Evolutionary conservation across 2,888 invertebrate genomes (phyloP), one percentile per base, ranked within the genome.

Genomic region (Morpho deidamia): DNA sequence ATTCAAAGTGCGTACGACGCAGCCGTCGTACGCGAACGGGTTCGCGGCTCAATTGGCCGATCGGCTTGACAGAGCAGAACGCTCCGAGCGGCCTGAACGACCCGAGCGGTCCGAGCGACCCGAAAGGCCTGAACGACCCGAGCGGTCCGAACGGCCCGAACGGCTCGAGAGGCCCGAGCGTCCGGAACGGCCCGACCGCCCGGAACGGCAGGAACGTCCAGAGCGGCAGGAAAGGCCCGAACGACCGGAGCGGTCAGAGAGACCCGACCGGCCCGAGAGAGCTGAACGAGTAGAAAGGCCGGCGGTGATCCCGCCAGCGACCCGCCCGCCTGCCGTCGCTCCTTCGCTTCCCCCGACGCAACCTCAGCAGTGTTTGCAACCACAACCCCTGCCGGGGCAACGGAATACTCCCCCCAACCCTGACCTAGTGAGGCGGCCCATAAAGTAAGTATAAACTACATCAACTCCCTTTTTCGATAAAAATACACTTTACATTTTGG

Each of bases 351-450:
- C 82, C 66, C 72, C 62, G 60, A 72, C 68, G 59, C 78, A 69
- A 68, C 74, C 64, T 63, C 81, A 69, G 60, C 78, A 70, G 65
- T 75, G 63, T 66, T 74, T 72, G 65, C 88, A 82, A 71, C 77
- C 76, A 53, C 78, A 82, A 61, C 83, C 79, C 63, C 83, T 82
- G 69, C 87, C 83, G 69, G 88, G 87, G 63, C 83, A 80, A 64
- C 79, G 83, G 71, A 23, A 23, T 23, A 81, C 87, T 68, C 83
- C 87, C 63, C 84, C 89, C 70, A 92, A 91, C 74, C 91, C 92
- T 66, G 95, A 95, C 76, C 92, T 95, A 71, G 91, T 93, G 81
- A 92, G 92, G 80, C 91, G 94, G 81, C 93, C 95, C 68, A 90
- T 95, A 67, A 94, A 93, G 94, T 94, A 79, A 83, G 90, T 85